Evolutionary conservation across 2,888 invertebrate species (phyloP).

Genomic region (Zaprionus obscuricornis): DNA sequence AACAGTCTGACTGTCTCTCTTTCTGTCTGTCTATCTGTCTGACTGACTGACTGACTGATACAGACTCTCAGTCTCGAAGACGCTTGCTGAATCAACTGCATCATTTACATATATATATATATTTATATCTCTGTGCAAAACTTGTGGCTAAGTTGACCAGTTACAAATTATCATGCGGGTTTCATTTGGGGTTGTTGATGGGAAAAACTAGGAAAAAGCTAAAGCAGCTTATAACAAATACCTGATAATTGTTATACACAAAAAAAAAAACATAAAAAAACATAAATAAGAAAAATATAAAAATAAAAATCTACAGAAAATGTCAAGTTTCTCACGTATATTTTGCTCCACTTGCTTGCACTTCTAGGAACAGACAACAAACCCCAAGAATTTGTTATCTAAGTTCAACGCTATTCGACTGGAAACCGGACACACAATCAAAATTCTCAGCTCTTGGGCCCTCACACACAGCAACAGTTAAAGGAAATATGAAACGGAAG

Average conservation of each 20-base stretch:
- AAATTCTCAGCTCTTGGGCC: constrained; percentile 48
- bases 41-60: constrained; percentile 5
- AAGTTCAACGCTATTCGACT: constrained; percentile 25
- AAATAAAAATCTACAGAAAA: too few relatives aligned
- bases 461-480: constrained; percentile 53
- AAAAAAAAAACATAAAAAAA: too few relatives aligned
- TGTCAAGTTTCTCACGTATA: constrained; percentile 6
- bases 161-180: constrained; percentile 56
- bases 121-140: constrained; percentile 17
- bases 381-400: constrained; percentile 20
- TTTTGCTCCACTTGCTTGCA: constrained; percentile 34
- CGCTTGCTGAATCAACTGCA: constrained; percentile 65
- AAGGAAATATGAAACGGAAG: constrained; percentile 69
- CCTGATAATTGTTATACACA: too few relatives aligned
- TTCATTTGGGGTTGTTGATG: constrained; percentile 50
- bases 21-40: neutral
- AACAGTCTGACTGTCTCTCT: constrained; percentile 19
- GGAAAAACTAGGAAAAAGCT: constrained; percentile 41
- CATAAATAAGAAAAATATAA: too few relatives aligned
- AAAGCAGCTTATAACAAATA: too few relatives aligned
- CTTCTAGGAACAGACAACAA: constrained; percentile 19
- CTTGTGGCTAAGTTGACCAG: constrained; percentile 34
- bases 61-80: constrained; percentile 6
- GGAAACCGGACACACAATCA: constrained; percentile 35
- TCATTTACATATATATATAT: constrained; percentile 39